phyloP scores from a whole-genome alignment of 2,113 vertebrate species.

The Festucalex cinctus region DNA sequence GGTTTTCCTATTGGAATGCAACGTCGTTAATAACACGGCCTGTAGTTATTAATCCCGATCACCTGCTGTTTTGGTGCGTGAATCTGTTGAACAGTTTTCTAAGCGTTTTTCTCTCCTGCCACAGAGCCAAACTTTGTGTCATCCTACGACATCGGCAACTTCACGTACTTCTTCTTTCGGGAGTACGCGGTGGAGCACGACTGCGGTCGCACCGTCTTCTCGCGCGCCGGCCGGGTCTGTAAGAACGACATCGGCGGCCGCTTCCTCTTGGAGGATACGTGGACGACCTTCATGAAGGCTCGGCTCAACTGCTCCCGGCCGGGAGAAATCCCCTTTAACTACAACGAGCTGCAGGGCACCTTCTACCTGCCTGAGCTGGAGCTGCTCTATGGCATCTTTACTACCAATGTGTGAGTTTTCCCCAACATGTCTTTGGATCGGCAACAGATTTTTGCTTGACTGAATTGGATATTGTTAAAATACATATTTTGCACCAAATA shows the following conservation, averaged over 20 bases:
- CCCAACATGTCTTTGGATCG: background rate
- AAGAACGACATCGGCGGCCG: constrained; percentile 96
- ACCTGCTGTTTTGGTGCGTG: constrained; percentile 59
- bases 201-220: constrained; percentile 91
- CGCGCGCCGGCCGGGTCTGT: constrained; percentile 88
- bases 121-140: constrained; percentile 97
- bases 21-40: constrained; percentile 63
- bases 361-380: constrained; percentile 94
- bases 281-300: constrained; percentile 99
- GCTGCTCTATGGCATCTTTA: constrained; percentile 94
- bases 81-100: constrained; percentile 44
- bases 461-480: no score
- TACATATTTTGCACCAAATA: no score
- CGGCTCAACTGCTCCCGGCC: constrained; percentile 93
- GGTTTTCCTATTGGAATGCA: constrained; percentile 61
- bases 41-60: constrained; percentile 54
- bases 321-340: constrained; percentile 94
- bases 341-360: constrained; percentile 92
- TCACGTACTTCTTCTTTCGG: constrained; percentile 97
- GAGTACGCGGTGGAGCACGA: constrained; percentile 95
- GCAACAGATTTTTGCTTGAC: no score
- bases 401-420: constrained; percentile 86
- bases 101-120: constrained; percentile 2
- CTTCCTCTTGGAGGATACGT: constrained; percentile 94
- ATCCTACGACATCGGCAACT: constrained; percentile 93